Evolutionary conservation across 2,797 vertebrate genomes (phyloP).

Genomic region (Chelonia mydas): DNA sequence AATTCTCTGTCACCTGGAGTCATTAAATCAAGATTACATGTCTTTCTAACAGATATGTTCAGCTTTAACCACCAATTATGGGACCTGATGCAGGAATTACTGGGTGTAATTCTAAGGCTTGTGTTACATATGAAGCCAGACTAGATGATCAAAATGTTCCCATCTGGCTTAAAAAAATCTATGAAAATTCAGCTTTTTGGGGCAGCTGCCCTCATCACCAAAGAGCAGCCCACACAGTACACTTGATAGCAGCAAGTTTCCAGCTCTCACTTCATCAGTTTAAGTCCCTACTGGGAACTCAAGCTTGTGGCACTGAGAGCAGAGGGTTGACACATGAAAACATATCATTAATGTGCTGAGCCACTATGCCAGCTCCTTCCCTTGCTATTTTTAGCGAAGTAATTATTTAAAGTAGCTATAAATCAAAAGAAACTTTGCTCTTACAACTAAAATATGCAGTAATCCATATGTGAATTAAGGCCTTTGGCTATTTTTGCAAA

Average conservation of each 20-base stretch:
- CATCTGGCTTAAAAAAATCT: constrained; percentile 49
- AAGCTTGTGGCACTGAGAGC: constrained; percentile 50
- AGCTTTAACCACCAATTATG: constrained; percentile 14
- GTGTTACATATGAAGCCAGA: constrained; percentile 16
- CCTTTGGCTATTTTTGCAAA: constrained; percentile 49
- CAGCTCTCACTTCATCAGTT: constrained; percentile 70
- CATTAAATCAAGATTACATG: neutral
- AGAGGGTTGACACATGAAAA: constrained; percentile 29
- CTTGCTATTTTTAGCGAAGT: constrained; percentile 59
- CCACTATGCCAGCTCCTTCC: constrained; percentile 65
- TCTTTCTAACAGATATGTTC: constrained; percentile 3
- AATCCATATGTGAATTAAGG: constrained; percentile 62
- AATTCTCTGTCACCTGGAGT: neutral
- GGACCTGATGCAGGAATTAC: constrained; percentile 45
- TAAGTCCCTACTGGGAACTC: constrained; percentile 62
- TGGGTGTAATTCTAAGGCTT: neutral
- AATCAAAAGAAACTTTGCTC: constrained; percentile 63
- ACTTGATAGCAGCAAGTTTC: constrained; percentile 73
- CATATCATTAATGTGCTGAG: constrained; percentile 47
- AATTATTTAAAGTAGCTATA: constrained; percentile 77
- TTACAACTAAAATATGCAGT: constrained; percentile 59
- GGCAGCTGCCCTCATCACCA: constrained; percentile 66
- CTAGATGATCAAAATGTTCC: constrained; percentile 35
- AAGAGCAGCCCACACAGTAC: constrained; percentile 59
- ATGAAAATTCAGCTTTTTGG: constrained; percentile 67